A percentile compares a stretch with the other conserved stretches of the same genome.
phyloP scores from a whole-genome alignment of 2,888 invertebrate species.

The Hirudinaria manillensis region DNA sequence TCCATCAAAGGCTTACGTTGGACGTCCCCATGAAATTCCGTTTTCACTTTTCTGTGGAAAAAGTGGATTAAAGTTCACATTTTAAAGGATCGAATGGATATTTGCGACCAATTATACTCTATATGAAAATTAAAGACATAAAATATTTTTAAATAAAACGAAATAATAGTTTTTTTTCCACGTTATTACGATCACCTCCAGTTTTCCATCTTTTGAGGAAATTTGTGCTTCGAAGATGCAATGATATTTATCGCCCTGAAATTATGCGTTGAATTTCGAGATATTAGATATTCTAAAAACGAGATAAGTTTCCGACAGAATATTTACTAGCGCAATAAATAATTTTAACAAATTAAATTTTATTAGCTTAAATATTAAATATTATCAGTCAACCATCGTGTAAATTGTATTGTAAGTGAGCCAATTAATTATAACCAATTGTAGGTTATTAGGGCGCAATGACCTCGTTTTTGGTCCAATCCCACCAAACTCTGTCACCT shows the following conservation, averaged over 20 bases:
- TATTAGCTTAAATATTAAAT: not conserved
- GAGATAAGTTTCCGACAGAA: not conserved
- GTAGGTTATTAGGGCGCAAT: no score
- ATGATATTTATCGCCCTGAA: slow-evolving; percentile 51
- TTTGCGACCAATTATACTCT: no score
- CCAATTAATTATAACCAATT: no score
- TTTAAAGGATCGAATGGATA: no score
- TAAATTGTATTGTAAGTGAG: no score
- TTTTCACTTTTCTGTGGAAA: slow-evolving; percentile 48
- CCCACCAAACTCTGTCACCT: slow-evolving; percentile 54
- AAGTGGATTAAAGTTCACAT: not conserved
- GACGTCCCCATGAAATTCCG: slow-evolving; percentile 53
- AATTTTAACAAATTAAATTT: not conserved
- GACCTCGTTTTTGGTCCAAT: slow-evolving; percentile 52
- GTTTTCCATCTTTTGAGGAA: slow-evolving; percentile 47
- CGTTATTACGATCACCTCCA: slow-evolving; percentile 45
- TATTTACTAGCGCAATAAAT: not conserved
- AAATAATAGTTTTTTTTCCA: not conserved
- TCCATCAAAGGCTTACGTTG: slow-evolving; percentile 43
- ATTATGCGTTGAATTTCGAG: not conserved
- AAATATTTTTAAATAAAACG: not conserved
- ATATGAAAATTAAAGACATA: no score
- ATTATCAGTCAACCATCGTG: not conserved
- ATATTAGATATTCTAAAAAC: not conserved
- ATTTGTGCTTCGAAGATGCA: slow-evolving; percentile 52